phyloP scores from a whole-genome alignment of 2,797 vertebrate species.

The Platalea minor region DNA sequence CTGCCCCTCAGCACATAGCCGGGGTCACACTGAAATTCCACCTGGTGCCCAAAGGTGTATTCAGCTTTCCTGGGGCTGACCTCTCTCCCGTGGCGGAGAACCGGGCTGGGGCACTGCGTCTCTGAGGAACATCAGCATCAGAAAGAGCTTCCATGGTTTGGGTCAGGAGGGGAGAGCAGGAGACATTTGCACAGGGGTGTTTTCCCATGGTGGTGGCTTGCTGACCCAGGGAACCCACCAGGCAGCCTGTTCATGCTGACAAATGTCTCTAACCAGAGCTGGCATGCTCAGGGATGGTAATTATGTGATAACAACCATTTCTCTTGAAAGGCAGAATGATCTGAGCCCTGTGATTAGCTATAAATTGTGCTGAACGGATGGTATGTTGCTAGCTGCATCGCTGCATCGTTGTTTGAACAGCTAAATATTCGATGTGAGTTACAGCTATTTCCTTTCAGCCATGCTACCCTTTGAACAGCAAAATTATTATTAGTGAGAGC shows the following conservation, averaged over 20 bases:
- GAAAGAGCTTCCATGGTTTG: neutral
- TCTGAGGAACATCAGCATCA: neutral
- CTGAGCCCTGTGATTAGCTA: neutral
- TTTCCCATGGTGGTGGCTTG: rapidly evolving
- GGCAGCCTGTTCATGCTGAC: neutral
- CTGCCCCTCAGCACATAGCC: neutral
- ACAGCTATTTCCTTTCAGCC: neutral
- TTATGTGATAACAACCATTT: rapidly evolving
- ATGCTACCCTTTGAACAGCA: neutral
- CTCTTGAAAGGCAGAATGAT: neutral
- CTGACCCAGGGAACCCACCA: neutral
- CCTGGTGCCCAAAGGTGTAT: neutral
- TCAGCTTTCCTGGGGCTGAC: rapidly evolving
- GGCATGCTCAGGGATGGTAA: neutral
- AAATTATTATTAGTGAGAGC: neutral
- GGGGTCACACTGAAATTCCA: neutral
- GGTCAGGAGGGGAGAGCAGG: too few relatives aligned
- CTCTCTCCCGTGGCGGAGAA: neutral
- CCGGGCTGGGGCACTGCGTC: neutral
- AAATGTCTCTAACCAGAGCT: neutral
- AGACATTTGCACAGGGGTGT: rapidly evolving
- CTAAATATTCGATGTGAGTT: neutral
- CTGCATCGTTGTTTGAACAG: neutral
- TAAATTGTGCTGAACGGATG: neutral
- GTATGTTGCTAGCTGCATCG: neutral